Percentiles rank a stretch among this genome's conserved stretches.
These are phyloP conservation scores for Operophtera brumata DNA, from an alignment of 2,888 invertebrate species.

Conservation along the genomic window DNA sequence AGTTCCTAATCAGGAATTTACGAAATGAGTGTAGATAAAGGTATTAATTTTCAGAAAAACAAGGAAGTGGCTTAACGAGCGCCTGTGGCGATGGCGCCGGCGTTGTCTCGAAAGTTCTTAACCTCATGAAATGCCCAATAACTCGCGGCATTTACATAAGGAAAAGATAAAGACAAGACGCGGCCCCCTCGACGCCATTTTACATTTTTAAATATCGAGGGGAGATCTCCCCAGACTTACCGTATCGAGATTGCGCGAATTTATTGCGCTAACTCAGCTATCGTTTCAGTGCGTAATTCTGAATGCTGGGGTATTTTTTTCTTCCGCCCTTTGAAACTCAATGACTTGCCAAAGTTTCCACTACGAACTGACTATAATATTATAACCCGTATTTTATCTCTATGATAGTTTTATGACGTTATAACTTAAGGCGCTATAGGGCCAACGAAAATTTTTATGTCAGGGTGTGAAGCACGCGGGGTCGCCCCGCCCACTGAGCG, in stretches of 20 bases:
- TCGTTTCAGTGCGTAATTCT: constrained; percentile 71
- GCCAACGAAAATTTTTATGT: too few species aligned
- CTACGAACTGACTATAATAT: constrained; percentile 19
- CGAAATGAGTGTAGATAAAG: too few species aligned
- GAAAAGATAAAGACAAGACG: constrained; percentile 79
- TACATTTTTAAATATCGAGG: constrained; percentile 69
- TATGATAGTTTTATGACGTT: neutral
- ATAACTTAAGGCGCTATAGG: too few species aligned
- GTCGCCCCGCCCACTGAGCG: too few species aligned
- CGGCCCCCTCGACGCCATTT: constrained; percentile 63
- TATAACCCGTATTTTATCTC: constrained; percentile 24
- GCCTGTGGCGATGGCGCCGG: constrained; percentile 51
- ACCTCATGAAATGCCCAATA: constrained; percentile 69
- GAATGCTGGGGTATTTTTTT: constrained; percentile 42
- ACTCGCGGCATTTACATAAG: constrained; percentile 73
- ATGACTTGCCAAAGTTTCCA: constrained; percentile 22
- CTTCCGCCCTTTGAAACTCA: constrained; percentile 29
- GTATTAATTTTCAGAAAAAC: constrained; percentile 42
- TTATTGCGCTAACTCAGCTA: constrained; percentile 66
- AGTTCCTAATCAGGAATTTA: too few species aligned
- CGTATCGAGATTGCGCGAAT: constrained; percentile 63
- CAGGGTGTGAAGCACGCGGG: too few species aligned
- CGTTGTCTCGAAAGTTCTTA: constrained; percentile 70
- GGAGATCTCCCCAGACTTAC: constrained; percentile 48
- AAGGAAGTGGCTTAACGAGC: constrained; percentile 53